phyloP scores from a whole-genome alignment of 2,113 vertebrate species.

The Ammodytes marinus region DNA sequence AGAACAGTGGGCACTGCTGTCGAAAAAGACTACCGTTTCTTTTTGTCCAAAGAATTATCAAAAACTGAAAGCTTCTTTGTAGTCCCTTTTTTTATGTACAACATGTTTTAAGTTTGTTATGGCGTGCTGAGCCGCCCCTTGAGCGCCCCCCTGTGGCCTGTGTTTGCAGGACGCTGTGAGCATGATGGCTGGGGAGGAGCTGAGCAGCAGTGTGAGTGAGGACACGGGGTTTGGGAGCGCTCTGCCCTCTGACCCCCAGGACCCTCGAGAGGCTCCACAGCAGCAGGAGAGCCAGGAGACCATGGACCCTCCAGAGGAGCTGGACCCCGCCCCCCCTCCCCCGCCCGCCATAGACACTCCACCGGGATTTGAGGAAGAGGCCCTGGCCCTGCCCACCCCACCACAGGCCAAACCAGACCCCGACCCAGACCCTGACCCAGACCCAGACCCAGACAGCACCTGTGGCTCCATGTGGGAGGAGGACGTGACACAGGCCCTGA shows the following conservation, averaged over 20 bases:
- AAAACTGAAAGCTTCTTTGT: too few species aligned
- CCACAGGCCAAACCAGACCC: conserved; percentile 64
- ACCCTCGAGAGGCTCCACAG: conserved; percentile 44
- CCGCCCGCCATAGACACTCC: conserved; percentile 88
- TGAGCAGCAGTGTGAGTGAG: conserved; percentile 91
- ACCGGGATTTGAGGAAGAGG: conserved; percentile 91
- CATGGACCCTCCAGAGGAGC: conserved; percentile 80
- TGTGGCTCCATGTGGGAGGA: conserved; percentile 94
- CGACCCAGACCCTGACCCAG: conserved; percentile 78
- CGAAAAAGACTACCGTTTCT: too few species aligned
- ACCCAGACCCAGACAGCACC: conserved; percentile 86
- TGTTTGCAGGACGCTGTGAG: conserved; percentile 84
- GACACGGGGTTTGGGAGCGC: conserved; percentile 90
- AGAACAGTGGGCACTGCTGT: too few species aligned
- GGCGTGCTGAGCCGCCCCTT: conserved; percentile 19
- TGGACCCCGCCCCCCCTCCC: conserved; percentile 85
- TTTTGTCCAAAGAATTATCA: too few species aligned
- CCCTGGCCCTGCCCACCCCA: conserved; percentile 59
- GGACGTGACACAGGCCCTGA: conserved; percentile 95
- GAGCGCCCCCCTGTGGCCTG: conserved; percentile 39
- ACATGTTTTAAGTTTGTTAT: background rate
- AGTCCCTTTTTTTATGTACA: background rate
- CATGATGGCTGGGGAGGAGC: conserved; percentile 90
- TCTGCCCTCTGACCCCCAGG: conserved; percentile 85
- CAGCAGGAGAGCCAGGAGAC: conserved; percentile 80